Conservation (phyloP, 2,797 vertebrate species). For the Galaxias olidus region DNA sequence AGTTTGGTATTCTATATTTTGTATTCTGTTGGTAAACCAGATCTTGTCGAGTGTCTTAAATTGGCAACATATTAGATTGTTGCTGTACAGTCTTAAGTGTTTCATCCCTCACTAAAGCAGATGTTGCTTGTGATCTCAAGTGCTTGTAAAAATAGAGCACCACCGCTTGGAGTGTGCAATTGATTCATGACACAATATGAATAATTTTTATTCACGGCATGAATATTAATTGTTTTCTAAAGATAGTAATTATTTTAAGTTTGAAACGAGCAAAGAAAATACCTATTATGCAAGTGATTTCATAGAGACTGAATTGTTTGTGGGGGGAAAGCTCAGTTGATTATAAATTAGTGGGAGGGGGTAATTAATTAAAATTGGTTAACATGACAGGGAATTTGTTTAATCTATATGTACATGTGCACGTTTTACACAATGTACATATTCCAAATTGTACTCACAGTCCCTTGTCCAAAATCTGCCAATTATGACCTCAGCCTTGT, state of each 20-base stretch:
- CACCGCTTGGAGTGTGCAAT: constrained; percentile 34
- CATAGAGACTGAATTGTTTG: too few relatives aligned
- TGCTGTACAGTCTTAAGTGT: constrained; percentile 50
- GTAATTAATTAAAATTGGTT: too few relatives aligned
- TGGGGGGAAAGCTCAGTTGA: too few relatives aligned
- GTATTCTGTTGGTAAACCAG: background rate
- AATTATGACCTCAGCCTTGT: too few relatives aligned
- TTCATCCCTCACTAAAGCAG: constrained; percentile 43
- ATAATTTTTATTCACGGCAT: constrained; percentile 10
- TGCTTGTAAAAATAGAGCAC: constrained; percentile 51
- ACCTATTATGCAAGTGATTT: background rate
- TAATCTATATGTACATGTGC: too few relatives aligned
- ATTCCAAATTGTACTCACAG: too few relatives aligned
- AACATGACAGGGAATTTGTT: too few relatives aligned
- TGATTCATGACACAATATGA: constrained; percentile 31
- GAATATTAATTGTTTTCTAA: constrained; percentile 20
- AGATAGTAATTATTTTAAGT: constrained; percentile 5
- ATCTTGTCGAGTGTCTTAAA: constrained; percentile 17
- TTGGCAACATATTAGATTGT: constrained; percentile 16
- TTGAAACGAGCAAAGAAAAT: constrained; percentile 22
- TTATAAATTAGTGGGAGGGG: too few relatives aligned
- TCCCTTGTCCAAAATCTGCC: too few relatives aligned
- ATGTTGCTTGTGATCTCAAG: constrained; percentile 38
- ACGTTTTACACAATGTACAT: too few relatives aligned
- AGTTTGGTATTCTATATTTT: too few relatives aligned